A percentile compares a stretch with the other conserved stretches of the same genome.
These are phyloP conservation scores for Tympanuchus pallidicinctus DNA, from an alignment of 2,113 vertebrate species.

Conservation along the genomic window DNA sequence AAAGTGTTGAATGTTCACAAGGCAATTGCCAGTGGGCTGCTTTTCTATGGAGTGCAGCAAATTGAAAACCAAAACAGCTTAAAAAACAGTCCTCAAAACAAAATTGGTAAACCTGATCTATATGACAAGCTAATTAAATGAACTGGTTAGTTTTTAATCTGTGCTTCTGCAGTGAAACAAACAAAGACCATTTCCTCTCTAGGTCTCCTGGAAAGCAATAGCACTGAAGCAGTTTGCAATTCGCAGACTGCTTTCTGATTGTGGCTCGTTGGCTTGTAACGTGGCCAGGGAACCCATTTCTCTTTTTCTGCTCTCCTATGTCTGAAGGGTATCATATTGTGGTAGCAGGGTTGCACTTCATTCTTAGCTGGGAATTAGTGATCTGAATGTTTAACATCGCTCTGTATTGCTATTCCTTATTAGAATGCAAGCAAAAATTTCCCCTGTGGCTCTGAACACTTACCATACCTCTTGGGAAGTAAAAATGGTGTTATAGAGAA, in stretches of 20 bases:
- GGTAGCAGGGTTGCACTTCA: conserved; percentile 14
- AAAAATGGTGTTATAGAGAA: conserved; percentile 71
- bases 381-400: conserved; percentile 52
- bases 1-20: background rate
- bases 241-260: conserved; percentile 20
- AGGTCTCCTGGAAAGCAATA: background rate
- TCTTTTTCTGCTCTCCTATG: background rate
- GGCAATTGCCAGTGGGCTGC: background rate
- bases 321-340: conserved; percentile 19
- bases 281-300: background rate
- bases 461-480: conserved; percentile 92
- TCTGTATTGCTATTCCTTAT: conserved; percentile 49
- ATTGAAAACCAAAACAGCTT: background rate
- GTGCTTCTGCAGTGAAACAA: background rate
- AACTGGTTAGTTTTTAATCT: conserved; percentile 8
- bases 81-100: background rate
- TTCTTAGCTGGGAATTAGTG: conserved; percentile 30
- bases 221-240: background rate
- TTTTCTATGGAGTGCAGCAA: conserved; percentile 4
- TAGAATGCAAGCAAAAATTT: conserved; percentile 73
- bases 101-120: background rate
- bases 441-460: conserved; percentile 90
- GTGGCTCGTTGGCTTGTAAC: background rate
- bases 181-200: background rate
- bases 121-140: background rate